Base-by-base conservation (phyloP, 2,113 vertebrate genomes). In the Varanus salvator region DNA sequence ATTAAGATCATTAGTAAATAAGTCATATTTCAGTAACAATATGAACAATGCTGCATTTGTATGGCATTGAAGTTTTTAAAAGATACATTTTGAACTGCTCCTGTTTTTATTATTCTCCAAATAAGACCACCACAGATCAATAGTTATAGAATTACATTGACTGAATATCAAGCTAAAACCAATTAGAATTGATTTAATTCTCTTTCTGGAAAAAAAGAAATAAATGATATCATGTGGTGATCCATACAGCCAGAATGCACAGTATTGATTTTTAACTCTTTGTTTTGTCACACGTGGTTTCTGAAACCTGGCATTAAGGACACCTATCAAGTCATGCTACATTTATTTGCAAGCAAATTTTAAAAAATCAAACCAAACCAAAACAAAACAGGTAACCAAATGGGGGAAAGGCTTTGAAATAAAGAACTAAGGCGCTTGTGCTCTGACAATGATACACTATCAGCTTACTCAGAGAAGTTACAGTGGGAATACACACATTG, bases 401-500 rank as follows among this genome's bases (percentile, higher is more conserved):
- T 96, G 96, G 60, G 19, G 44, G 96, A 97, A 95, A 97, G 96
- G 95, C 91, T 96, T 93, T 84, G 91, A 91, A 94, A 93, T 90
- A 85, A 92, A 86, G 87, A 94, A 93, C 91, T n/a, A 80, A 83
- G 87, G 92, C 96, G 96, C 96, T 64, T 96, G 95, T 95, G 95
- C 94, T 94, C 91, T 99, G 99, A 99, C 98, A 99, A 97, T 99
- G 98, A 99, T 98, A 97, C 99, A 99, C 98, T 98, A 98, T 97
- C 98, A 98, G 98, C 98, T 98, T 98, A 98, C 98, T 98, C 98
- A 97, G 98, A 98, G 98, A 98, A 98, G 98, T 98, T 97, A 98
- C 97, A 97, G 98, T 97, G 97, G 98, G 98, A 98, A 98, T 99
- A 99, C 98, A 99, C 99, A 99, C 98, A 97, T 98, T 99, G 99